Evolutionary conservation across 2,888 invertebrate genomes (phyloP), one percentile per base, ranked within the genome.

Genomic region (Parapristionchus giblindavisi): DNA sequence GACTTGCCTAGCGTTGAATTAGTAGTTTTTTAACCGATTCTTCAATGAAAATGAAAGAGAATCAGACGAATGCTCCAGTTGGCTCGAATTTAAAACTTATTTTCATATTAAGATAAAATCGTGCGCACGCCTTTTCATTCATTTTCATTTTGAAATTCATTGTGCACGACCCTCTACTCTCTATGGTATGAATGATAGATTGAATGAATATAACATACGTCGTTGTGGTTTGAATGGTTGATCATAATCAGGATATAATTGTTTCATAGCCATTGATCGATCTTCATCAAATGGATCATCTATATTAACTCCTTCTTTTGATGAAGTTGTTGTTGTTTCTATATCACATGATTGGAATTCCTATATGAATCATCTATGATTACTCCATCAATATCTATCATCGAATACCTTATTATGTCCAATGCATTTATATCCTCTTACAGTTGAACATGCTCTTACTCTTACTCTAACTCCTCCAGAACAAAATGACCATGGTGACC

Each of bases 401-500:
- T 40, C 21, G 11, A 11, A 3, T n/a, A 84, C 85, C 79, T 83
- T 81, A 75, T 87, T 87, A 34, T 84, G 81, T 17, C 87, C 87
- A 24, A 84, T 76, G 75, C 87, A 87, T 73, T 84, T 87, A 77
- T 85, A 87, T 56, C 87, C 87, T 27, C 84, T 79, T 34, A 87
- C 87, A 38, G 87, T 87, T 56, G 86, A 85, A 73, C 87, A 87
- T 17, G 87, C 87, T 14, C 87, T 81, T n/a, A 87, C 87, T 36
- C 87, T 80, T 43, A 87, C 83, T 75, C 85, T 83, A 14, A 83
- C 81, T 54, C 81, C 81, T 61, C 82, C 81, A 8, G 83, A 81
- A 77, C 87, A 87, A 58, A 85, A 83, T 29, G 85, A 84, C 87
- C 87, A 87, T 21, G 86, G 84, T 3, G 87, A 87, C 87, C 87